Evolutionary conservation across 1,140 invertebrate species (phyloP), one percentile per base, ranked within the genome.

Genomic region (Heliothis virescens): DNA sequence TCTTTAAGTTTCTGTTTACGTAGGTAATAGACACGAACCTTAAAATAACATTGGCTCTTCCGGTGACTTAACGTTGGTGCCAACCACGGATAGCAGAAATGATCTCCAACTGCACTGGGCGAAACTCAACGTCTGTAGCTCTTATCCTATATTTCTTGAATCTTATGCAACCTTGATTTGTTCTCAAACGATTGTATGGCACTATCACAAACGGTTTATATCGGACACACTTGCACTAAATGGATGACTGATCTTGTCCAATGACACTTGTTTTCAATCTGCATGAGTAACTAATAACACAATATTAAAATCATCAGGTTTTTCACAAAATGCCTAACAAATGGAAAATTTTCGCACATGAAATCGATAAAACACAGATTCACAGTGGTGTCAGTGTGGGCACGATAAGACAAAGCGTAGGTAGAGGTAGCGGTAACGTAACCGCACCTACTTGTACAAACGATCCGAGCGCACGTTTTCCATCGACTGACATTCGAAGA

Each of bases 1-100:
- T 59, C 52, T n/a, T 29, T 59, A 57, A 52, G 53, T 67, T 69
- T 78, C 16, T 59, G 75, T 67, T 63, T 29, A 48, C 34, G 53
- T 67, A 81, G 71, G 71, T 80, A 71, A 79, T 79, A 59, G 79
- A 15, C 84, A 91, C 90, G 81, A 88, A 94, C 92, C 91, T 94
- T 92, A 91, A 87, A 91, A 94, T 89, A 92, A 89, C 93, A 94
- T 94, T 94, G 90, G 88, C 90, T 90, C 86, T 90, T 89, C 87
- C 87, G 87, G 86, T 89, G 85, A 87, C 78, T 87, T 59, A 83
- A 80, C 80, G 86, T 85, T 81, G 83, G 81, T 89, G 86, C 85
- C 86, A 88, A 90, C 85, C 83, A 81, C 85, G 83, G 81, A 80
- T 79, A 85, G 72, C 76, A 88, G 34, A 85, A 83, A 63, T 78